Evolutionary conservation across 1,140 invertebrate genomes (phyloP).

Genomic region (Portunus trituberculatus): DNA sequence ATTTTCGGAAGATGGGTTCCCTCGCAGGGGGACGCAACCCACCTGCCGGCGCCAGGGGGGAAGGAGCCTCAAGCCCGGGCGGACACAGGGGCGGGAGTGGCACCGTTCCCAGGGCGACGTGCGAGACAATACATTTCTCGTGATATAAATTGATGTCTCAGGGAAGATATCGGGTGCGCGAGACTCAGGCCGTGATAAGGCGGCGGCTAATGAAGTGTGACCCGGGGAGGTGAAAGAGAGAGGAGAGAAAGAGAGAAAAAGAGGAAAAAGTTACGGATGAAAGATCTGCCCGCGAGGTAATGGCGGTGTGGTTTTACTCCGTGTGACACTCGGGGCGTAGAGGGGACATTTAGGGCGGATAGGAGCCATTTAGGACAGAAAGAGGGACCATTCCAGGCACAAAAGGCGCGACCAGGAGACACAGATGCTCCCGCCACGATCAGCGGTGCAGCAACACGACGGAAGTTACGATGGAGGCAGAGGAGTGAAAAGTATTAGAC

Average conservation of each 20-base stretch:
- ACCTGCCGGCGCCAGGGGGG: background rate
- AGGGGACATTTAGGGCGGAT: too few relatives aligned
- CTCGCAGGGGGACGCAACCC: background rate
- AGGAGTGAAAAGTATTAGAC: too few relatives aligned
- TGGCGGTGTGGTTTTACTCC: too few relatives aligned
- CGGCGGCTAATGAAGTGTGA: slow-evolving; percentile 57
- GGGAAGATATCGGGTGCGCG: slow-evolving; percentile 34
- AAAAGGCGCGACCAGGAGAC: too few relatives aligned
- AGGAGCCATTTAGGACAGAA: too few relatives aligned
- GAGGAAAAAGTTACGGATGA: background rate
- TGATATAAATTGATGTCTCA: slow-evolving; percentile 62
- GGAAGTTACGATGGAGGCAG: too few relatives aligned
- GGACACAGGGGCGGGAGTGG: background rate
- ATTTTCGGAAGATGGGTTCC: slow-evolving; percentile 56
- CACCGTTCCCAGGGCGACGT: background rate
- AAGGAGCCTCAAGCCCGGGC: background rate
- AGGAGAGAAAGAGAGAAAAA: background rate
- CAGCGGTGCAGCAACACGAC: too few relatives aligned
- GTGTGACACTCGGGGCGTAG: too few relatives aligned
- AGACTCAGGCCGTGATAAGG: slow-evolving; percentile 52
- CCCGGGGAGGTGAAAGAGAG: too few relatives aligned
- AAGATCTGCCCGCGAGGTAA: background rate
- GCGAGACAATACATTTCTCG: slow-evolving; percentile 36
- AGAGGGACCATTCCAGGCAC: too few relatives aligned
- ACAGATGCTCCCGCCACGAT: too few relatives aligned